phyloP scores from a whole-genome alignment of 2,113 vertebrate species.

The Astur gentilis region DNA sequence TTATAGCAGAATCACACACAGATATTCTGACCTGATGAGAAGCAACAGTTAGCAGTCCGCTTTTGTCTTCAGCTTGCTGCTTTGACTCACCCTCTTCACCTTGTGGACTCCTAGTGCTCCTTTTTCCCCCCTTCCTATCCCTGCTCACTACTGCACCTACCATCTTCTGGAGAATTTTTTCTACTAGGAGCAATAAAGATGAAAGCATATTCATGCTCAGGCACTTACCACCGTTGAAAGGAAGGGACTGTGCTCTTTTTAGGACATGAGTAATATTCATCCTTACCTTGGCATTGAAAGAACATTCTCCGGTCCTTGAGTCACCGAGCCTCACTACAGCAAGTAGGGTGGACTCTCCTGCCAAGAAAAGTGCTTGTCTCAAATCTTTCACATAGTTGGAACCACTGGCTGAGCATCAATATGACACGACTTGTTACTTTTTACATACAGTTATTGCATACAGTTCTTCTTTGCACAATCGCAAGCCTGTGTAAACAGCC shows the following conservation, averaged over 20 bases:
- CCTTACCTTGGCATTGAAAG: slow-evolving; percentile 11
- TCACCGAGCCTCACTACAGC: background rate
- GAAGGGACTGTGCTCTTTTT: background rate
- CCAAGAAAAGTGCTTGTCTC: background rate
- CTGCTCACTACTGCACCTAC: background rate
- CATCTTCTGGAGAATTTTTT: background rate
- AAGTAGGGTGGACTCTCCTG: background rate
- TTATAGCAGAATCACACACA: background rate
- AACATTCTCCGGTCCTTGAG: background rate
- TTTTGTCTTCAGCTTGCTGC: background rate
- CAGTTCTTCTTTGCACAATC: background rate
- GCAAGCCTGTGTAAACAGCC: background rate
- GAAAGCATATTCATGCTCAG: background rate
- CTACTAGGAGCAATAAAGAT: background rate
- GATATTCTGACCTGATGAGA: background rate
- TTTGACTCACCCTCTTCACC: background rate
- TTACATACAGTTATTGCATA: background rate
- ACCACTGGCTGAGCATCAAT: background rate
- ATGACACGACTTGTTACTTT: background rate
- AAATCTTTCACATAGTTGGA: background rate
- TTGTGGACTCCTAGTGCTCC: background rate
- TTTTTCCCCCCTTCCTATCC: background rate
- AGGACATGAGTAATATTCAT: background rate
- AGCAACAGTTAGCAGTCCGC: background rate
- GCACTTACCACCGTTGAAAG: background rate